A percentile compares a stretch with the other conserved stretches of the same genome.
Evolutionary conservation across 2,888 invertebrate genomes (phyloP).

Genomic region (Balanococcus diminutus): DNA sequence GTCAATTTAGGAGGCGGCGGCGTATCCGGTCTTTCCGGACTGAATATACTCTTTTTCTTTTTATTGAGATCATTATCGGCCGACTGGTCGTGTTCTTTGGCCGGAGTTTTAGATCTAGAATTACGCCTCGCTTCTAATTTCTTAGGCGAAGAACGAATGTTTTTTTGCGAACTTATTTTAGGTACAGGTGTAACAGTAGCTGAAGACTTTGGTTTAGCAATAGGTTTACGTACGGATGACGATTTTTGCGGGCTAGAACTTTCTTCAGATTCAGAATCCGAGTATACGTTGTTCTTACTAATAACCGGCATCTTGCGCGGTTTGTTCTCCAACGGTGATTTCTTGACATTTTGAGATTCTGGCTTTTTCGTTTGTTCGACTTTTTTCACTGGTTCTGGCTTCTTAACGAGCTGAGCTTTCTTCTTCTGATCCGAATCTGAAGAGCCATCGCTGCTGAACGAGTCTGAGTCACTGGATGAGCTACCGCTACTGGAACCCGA

Average conservation of each 20-base stretch:
- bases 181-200: constrained; percentile 44
- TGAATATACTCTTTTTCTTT: constrained; percentile 69
- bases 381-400: constrained; percentile 56
- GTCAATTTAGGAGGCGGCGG: constrained; percentile 63
- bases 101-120: constrained; percentile 50
- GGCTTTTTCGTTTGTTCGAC: constrained; percentile 49
- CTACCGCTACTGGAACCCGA: constrained; percentile 59
- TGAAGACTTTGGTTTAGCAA: constrained; percentile 43
- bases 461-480: constrained; percentile 59
- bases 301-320: constrained; percentile 36
- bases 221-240: constrained; percentile 35
- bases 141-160: constrained; percentile 37
- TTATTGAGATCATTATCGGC: constrained; percentile 35
- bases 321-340: constrained; percentile 18
- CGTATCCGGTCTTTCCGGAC: constrained; percentile 78
- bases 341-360: constrained; percentile 37
- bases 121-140: constrained; percentile 21
- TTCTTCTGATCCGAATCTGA: constrained; percentile 56
- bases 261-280: constrained; percentile 42
- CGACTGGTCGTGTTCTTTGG: constrained; percentile 34
- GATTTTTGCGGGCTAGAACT: constrained; percentile 44
- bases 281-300: constrained; percentile 41
- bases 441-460: constrained; percentile 59
- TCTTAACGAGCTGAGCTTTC: constrained; percentile 51
- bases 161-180: constrained; percentile 15